A percentile compares a stretch with the other conserved stretches of the same genome.
phyloP scores from a whole-genome alignment of 1,140 invertebrate genomes.

The Aphis gossypii region DNA sequence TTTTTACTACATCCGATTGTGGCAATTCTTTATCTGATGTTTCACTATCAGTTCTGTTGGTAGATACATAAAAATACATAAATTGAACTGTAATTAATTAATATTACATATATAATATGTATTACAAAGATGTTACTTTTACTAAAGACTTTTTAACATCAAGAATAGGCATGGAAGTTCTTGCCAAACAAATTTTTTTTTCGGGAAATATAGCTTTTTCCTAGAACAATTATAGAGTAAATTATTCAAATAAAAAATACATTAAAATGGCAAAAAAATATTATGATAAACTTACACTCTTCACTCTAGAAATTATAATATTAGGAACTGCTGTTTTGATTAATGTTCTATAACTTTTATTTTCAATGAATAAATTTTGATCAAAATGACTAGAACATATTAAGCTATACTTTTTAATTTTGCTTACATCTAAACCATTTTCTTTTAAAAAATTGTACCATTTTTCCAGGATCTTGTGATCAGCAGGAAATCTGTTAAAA shows the following conservation, averaged over 20 bases:
- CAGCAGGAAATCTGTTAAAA: not conserved
- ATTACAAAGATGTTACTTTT: not conserved
- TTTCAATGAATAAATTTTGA: not conserved
- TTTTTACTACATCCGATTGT: not conserved
- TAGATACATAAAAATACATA: not conserved
- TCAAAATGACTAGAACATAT: not conserved
- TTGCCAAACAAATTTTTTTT: not conserved
- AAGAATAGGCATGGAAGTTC: not conserved
- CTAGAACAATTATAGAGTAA: not conserved
- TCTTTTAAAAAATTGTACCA: too few relatives aligned
- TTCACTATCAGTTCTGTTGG: not conserved
- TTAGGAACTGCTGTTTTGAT: not conserved
- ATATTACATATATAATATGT: not conserved
- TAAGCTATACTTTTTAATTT: not conserved
- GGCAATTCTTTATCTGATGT: slow-evolving; percentile 1
- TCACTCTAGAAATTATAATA: not conserved
- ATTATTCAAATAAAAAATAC: not conserved
- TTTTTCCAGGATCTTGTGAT: too few relatives aligned
- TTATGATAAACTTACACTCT: not conserved
- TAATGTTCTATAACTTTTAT: not conserved
- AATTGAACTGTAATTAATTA: not conserved
- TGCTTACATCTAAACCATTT: too few relatives aligned
- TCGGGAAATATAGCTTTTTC: not conserved
- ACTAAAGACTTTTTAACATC: not conserved
- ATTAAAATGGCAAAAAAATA: not conserved